Conservation (phyloP, 2,888 invertebrate species). For the Agrotis puta region DNA sequence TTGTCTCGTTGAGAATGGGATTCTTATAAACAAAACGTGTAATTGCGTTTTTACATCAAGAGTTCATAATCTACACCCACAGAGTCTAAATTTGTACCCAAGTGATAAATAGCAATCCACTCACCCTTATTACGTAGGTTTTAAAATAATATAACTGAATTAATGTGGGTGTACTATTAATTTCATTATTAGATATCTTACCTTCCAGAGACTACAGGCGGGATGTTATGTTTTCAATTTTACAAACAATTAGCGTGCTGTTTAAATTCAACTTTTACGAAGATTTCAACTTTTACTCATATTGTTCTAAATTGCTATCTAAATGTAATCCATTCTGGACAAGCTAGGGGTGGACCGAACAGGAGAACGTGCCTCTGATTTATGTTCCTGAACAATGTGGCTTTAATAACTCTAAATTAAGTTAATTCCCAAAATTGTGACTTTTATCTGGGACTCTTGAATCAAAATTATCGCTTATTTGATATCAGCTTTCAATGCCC, state of each 20-base stretch:
- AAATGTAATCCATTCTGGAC: constrained; percentile 32
- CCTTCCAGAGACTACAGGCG: too few relatives aligned
- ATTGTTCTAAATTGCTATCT: constrained; percentile 14
- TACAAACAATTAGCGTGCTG: background rate
- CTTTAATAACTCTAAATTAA: constrained; percentile 36
- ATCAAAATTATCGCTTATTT: constrained; percentile 33
- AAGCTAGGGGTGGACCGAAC: constrained; percentile 29
- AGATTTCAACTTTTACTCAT: background rate
- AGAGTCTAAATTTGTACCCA: background rate
- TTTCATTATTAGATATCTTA: too few relatives aligned
- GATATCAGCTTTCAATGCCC: constrained; percentile 9
- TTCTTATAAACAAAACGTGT: background rate
- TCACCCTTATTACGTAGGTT: background rate
- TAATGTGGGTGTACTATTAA: background rate
- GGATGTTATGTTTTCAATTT: constrained; percentile 2
- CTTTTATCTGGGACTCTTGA: constrained; percentile 30
- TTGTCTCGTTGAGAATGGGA: background rate
- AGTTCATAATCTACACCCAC: background rate
- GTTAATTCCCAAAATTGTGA: constrained; percentile 42
- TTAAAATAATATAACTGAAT: background rate
- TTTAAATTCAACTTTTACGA: background rate
- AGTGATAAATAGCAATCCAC: background rate
- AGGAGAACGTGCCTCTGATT: constrained; percentile 29
- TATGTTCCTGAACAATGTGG: constrained; percentile 43
- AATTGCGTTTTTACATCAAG: background rate